These are phyloP conservation scores for Euwallacea similis DNA, from an alignment of 1,140 invertebrate species.

Conservation along the genomic window DNA sequence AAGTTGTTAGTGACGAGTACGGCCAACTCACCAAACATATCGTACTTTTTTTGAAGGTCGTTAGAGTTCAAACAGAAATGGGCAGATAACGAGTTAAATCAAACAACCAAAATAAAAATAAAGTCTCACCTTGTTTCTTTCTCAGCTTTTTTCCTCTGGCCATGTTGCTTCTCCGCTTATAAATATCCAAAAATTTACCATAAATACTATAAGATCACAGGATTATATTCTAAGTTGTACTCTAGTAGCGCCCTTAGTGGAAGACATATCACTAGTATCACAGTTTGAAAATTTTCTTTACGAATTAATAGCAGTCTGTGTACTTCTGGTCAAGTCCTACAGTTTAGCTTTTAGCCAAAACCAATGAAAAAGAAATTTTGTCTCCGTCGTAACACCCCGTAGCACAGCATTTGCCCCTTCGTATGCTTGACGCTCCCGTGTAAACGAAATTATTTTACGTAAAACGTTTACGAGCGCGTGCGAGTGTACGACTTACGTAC, in stretches of 20 bases:
- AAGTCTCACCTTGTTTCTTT: conserved; percentile 32
- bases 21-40: too few relatives aligned
- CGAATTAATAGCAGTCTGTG: background rate
- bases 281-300: conserved; percentile 10
- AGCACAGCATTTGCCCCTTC: conserved; percentile 19
- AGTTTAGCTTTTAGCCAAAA: background rate
- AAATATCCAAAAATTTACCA: conserved; percentile 11
- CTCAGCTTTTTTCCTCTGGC: conserved; percentile 29
- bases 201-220: conserved; percentile 34
- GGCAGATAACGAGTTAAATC: too few relatives aligned
- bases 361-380: background rate
- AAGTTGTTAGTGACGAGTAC: too few relatives aligned
- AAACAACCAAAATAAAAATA: background rate
- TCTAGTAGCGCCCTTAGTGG: conserved; percentile 1
- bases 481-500: conserved; percentile 22
- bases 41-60: too few relatives aligned
- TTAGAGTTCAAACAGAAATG: too few relatives aligned
- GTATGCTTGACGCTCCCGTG: background rate
- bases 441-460: background rate
- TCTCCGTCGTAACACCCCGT: background rate
- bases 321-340: background rate
- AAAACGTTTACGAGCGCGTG: conserved; percentile 8
- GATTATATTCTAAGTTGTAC: conserved; percentile 20
- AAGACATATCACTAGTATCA: conserved; percentile 33
- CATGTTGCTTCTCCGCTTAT: background rate